Evolutionary conservation across 2,888 invertebrate genomes (phyloP).

Genomic region (Rhaphigaster nebulosa): DNA sequence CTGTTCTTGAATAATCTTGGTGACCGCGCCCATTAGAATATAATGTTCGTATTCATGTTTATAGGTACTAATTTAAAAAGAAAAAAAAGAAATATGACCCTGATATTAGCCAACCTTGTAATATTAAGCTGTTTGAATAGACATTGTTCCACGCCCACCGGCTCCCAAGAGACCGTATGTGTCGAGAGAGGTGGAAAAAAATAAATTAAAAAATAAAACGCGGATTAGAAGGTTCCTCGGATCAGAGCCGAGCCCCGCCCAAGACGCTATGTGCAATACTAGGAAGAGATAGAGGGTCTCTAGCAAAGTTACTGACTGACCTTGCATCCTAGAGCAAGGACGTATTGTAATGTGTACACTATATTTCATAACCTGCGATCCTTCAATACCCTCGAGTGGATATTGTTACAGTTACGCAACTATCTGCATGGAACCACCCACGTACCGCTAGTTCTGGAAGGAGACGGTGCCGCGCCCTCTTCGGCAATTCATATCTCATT

Average conservation of each 20-base stretch:
- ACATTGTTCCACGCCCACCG: neutral
- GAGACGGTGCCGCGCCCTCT: neutral
- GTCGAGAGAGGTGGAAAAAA: neutral
- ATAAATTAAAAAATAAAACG: neutral
- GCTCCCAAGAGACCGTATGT: neutral
- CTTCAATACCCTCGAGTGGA: neutral
- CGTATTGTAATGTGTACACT: conserved; percentile 5
- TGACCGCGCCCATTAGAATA: neutral
- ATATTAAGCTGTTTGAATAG: neutral
- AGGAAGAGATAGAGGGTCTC: neutral
- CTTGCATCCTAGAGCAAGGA: neutral
- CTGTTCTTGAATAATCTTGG: neutral
- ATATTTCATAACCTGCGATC: neutral
- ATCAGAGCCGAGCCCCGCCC: neutral
- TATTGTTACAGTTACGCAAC: neutral
- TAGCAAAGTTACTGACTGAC: neutral
- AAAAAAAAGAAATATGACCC: neutral
- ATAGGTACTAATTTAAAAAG: neutral
- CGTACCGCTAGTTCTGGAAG: neutral
- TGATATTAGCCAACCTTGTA: neutral
- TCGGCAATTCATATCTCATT: neutral
- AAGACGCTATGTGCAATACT: conserved; percentile 6
- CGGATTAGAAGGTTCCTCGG: neutral
- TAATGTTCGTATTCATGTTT: neutral
- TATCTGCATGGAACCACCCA: neutral